phyloP scores from a whole-genome alignment of 2,113 vertebrate species.

The Carettochelys insculpta region DNA sequence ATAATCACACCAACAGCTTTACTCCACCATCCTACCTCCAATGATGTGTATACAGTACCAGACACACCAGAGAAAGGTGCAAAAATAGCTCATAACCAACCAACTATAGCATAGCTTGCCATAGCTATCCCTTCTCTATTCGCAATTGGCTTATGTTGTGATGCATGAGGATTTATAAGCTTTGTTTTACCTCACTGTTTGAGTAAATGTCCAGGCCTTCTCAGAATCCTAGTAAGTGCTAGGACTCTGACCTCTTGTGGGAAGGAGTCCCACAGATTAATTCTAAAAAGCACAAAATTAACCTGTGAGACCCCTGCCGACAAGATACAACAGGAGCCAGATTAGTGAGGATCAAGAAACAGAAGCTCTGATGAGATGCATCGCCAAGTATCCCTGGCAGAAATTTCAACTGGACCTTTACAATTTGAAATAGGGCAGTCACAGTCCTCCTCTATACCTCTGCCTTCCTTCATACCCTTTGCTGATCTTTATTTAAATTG shows the following conservation, averaged over 20 bases:
- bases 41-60: background rate
- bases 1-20: background rate
- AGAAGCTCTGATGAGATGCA: background rate
- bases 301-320: background rate
- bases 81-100: background rate
- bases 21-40: background rate
- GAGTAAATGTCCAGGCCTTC: too few relatives aligned
- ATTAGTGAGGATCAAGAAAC: background rate
- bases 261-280: background rate
- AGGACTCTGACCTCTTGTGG: background rate
- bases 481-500: background rate
- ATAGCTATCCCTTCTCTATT: background rate
- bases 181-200: too few relatives aligned
- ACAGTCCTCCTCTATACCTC: background rate
- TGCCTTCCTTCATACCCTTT: background rate
- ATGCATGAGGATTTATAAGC: background rate
- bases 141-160: background rate
- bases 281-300: slow-evolving; percentile 1
- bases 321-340: background rate
- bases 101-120: background rate
- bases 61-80: background rate
- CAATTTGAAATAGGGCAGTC: background rate
- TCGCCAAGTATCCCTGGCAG: slow-evolving; percentile 14
- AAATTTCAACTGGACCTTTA: background rate
- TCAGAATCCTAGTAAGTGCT: background rate